phyloP scores from a whole-genome alignment of 1,140 invertebrate genomes.

The Brachionus paranguensis region DNA sequence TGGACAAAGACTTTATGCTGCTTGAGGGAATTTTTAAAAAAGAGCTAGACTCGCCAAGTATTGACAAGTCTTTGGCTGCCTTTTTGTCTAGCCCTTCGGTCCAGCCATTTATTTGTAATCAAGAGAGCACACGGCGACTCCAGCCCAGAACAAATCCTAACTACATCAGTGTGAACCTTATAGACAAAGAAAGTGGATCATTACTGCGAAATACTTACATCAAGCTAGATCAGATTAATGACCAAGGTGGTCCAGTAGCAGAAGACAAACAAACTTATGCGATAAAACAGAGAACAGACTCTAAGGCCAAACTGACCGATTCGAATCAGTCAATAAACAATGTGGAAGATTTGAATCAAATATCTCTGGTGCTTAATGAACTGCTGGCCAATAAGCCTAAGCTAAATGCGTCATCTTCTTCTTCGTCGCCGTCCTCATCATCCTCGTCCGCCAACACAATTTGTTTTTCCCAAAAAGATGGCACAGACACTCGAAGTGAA shows the following conservation, averaged over 20 bases:
- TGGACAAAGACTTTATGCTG: not conserved
- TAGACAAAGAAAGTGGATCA: slow-evolving; percentile 24
- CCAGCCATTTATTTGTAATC: not conserved
- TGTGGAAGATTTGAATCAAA: not conserved
- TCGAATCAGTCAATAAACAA: slow-evolving; percentile 4
- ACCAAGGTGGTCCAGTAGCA: not conserved
- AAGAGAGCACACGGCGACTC: not conserved
- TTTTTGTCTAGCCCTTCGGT: not conserved
- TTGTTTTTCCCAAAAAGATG: not conserved
- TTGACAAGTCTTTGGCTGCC: not conserved
- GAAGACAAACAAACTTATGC: not conserved
- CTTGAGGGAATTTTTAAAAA: not conserved
- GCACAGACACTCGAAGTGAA: not conserved
- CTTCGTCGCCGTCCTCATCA: not conserved
- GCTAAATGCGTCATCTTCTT: not conserved
- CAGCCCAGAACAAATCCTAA: slow-evolving; percentile 35
- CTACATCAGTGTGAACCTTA: slow-evolving; percentile 25
- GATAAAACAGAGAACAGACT: not conserved
- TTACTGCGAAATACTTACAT: slow-evolving; percentile 34
- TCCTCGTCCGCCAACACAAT: not conserved
- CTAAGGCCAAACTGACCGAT: not conserved
- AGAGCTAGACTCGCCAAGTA: not conserved
- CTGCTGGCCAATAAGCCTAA: not conserved
- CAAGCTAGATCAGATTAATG: not conserved
- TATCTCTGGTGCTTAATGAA: not conserved